A percentile compares a stretch with the other conserved stretches of the same genome.
Conservation (phyloP, 2,888 invertebrate species). For the Aporophyla lueneburgensis region DNA sequence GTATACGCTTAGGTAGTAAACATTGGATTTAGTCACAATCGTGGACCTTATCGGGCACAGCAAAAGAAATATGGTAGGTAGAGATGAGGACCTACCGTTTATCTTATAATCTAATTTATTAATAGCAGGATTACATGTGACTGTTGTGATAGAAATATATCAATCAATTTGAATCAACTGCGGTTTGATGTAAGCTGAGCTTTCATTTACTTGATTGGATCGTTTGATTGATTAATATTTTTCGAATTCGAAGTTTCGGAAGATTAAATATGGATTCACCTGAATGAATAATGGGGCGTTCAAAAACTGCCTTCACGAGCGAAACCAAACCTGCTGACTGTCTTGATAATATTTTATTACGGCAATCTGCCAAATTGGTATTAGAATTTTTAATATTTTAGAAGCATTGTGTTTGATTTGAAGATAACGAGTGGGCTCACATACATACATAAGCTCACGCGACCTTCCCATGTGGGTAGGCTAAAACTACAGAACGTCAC, state of each 20-base stretch:
- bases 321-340: neutral
- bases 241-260: neutral
- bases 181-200: constrained; percentile 21
- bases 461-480: no score
- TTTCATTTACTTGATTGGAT: constrained; percentile 15
- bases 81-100: no score
- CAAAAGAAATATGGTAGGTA: no score
- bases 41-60: no score
- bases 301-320: neutral
- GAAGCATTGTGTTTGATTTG: neutral
- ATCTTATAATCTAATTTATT: no score
- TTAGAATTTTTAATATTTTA: neutral
- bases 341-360: neutral
- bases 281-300: neutral
- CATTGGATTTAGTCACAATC: no score
- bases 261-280: constrained; percentile 1
- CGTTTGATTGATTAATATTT: neutral
- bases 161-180: constrained; percentile 41
- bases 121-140: neutral
- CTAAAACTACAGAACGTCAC: no score
- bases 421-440: neutral
- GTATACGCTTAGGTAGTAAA: no score
- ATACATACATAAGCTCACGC: no score
- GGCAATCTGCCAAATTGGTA: neutral
- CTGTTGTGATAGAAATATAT: constrained; percentile 22